Base-by-base conservation (phyloP, 2,888 invertebrate species). In the Acleris literana region DNA sequence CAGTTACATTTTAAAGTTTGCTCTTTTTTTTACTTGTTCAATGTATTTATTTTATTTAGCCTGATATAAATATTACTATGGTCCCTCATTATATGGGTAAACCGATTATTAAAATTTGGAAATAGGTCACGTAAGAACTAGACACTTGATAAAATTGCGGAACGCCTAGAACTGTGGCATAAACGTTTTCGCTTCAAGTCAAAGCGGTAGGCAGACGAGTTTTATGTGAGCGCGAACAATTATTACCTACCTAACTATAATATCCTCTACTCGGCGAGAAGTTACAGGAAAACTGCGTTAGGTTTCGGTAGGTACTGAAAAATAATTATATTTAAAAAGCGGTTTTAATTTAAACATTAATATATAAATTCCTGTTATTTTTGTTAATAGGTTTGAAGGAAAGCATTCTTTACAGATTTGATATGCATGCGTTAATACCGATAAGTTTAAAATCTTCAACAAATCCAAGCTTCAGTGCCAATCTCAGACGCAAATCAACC, bases 401-500 rank as follows among this genome's bases (percentile, higher is more conserved):
- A 16, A 46, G 46, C 4, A 44, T n/a, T 13, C 39, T 18, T 16
- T 43, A 22, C 43, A 16, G 16, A 17, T n/a, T 46, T 43, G 53
- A 64, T 11, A 4, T n/a, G 39, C 16, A 43, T 58, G 29, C 63
- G 11, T 56, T 63, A 73, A 74, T 88, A 90, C 90, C 90, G 69
- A 83, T 84, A n/a, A 90, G 70, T 73, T 77, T 78, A 58, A 74
- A 65, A 74, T 76, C 82, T 67, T 78, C 77, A 56, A 74, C 73
- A 70, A 77, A 83, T 75, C 89, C 90, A 66, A 89, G 78, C 75
- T 81, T 85, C 69, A 86, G 63, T 18, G 82, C 83, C 70, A 87
- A 75, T 70, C 87, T 82, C 66, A 90, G 74, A 57, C 84, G 78
- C 64, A 92, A 74, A 65, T 91, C 89, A 52, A 87, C 83, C 70